Evolutionary conservation across 2,888 invertebrate genomes (phyloP).

Genomic region (Drosophila atroscutellata): DNA sequence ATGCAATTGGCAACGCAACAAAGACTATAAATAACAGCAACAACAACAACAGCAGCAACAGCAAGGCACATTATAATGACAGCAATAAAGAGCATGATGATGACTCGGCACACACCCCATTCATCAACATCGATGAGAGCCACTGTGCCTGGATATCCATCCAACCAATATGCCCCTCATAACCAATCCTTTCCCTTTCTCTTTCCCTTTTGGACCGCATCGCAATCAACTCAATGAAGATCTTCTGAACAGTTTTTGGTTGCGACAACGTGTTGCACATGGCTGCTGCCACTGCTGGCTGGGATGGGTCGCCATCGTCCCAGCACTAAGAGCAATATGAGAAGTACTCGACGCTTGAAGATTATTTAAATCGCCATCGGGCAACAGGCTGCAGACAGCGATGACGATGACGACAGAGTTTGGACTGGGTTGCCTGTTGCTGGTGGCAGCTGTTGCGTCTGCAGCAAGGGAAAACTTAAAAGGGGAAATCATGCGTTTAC

Average conservation of each 20-base stretch:
- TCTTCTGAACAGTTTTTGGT: conserved; percentile 49
- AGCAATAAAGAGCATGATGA: conserved; percentile 78
- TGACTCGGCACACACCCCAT: conserved; percentile 79
- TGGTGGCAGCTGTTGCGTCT: conserved; percentile 50
- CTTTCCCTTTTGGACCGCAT: background rate
- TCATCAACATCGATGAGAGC: conserved; percentile 72
- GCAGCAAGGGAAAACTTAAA: background rate
- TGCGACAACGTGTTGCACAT: conserved; percentile 82
- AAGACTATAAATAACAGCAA: conserved; percentile 65
- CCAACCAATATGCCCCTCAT: background rate
- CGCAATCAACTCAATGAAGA: conserved; percentile 64
- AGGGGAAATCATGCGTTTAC: background rate
- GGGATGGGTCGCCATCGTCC: background rate
- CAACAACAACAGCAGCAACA: conserved; percentile 20
- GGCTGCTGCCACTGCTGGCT: conserved; percentile 38
- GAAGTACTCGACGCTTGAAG: conserved; percentile 68
- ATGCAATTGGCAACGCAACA: conserved; percentile 48
- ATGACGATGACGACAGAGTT: background rate
- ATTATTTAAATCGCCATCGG: conserved; percentile 60
- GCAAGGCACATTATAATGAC: conserved; percentile 77
- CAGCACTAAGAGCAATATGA: conserved; percentile 77
- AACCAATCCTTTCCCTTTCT: background rate
- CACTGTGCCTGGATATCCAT: conserved; percentile 5
- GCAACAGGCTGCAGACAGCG: conserved; percentile 31
- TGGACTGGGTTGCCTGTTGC: conserved; percentile 6